phyloP scores from a whole-genome alignment of 2,888 invertebrate genomes.

The Neoscelio sp. region DNA sequence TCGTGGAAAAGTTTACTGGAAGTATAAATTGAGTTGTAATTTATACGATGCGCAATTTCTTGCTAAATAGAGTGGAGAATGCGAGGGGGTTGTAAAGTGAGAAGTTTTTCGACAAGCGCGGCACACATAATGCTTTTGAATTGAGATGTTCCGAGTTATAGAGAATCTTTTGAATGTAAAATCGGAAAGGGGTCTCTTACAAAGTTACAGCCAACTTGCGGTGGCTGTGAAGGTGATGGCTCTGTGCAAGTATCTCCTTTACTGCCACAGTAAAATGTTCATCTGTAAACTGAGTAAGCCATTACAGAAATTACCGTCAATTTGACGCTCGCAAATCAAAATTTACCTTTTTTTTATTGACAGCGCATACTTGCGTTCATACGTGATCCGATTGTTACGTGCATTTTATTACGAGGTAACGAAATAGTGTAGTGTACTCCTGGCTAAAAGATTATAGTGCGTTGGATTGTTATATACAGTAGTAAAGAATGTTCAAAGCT shows the following conservation, averaged over 20 bases:
- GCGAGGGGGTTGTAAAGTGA: conserved; percentile 18
- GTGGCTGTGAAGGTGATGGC: conserved; percentile 76
- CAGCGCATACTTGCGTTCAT: conserved; percentile 54
- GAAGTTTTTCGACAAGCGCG: conserved; percentile 46
- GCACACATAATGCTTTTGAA: conserved; percentile 64
- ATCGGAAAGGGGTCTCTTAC: conserved; percentile 75
- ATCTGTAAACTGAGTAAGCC: conserved; percentile 78
- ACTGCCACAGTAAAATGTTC: conserved; percentile 71
- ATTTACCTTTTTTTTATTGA: conserved; percentile 77
- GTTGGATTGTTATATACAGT: conserved; percentile 23
- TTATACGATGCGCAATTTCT: conserved; percentile 28
- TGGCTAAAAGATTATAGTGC: conserved; percentile 21
- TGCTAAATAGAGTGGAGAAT: conserved; percentile 16
- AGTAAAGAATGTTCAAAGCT: not conserved
- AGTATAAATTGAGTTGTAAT: conserved; percentile 16
- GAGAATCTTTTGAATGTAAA: conserved; percentile 78
- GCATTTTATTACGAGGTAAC: conserved; percentile 48
- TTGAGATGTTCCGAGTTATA: conserved; percentile 81
- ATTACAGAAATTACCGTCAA: conserved; percentile 82
- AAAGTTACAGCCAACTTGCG: conserved; percentile 78
- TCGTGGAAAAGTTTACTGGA: not conserved
- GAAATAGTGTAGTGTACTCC: conserved; percentile 38
- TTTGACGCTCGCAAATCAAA: conserved; percentile 82
- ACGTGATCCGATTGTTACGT: conserved; percentile 41
- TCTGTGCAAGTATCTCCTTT: conserved; percentile 74